phyloP scores from a whole-genome alignment of 2,797 vertebrate species.

The Onychomys leucogaster region DNA sequence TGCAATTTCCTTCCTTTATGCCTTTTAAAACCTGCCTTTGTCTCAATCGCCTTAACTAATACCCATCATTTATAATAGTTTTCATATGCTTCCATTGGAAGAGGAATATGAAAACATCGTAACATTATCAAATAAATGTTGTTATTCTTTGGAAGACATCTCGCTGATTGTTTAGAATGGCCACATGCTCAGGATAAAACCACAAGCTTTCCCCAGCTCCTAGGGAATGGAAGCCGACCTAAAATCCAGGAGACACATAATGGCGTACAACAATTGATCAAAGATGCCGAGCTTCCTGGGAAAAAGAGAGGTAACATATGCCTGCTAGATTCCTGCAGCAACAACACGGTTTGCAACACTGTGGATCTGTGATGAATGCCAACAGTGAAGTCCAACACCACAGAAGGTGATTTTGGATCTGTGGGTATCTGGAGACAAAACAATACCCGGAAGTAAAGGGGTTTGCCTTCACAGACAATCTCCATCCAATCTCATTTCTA shows the following conservation, averaged over 20 bases:
- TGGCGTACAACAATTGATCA: not conserved
- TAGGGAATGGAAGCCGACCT: not conserved
- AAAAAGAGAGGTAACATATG: not conserved
- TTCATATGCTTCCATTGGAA: not conserved
- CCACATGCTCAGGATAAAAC: not conserved
- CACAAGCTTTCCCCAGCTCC: not conserved
- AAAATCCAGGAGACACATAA: not conserved
- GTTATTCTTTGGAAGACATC: not conserved
- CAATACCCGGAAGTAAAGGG: not conserved
- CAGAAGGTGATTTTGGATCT: not conserved
- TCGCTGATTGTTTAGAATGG: not conserved
- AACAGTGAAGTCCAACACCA: not conserved
- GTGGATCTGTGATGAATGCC: not conserved
- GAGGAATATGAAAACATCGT: not conserved
- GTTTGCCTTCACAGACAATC: not conserved
- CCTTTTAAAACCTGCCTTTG: not conserved
- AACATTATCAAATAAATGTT: not conserved
- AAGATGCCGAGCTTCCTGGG: not conserved
- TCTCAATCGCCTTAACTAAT: not conserved
- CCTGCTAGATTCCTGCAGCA: not conserved
- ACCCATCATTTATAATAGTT: not conserved
- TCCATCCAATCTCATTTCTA: not conserved
- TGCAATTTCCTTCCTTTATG: not conserved
- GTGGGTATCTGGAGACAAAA: not conserved
- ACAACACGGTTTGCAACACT: not conserved